Conservation (phyloP, 2,888 invertebrate species). For the Hydriomena furcata region DNA sequence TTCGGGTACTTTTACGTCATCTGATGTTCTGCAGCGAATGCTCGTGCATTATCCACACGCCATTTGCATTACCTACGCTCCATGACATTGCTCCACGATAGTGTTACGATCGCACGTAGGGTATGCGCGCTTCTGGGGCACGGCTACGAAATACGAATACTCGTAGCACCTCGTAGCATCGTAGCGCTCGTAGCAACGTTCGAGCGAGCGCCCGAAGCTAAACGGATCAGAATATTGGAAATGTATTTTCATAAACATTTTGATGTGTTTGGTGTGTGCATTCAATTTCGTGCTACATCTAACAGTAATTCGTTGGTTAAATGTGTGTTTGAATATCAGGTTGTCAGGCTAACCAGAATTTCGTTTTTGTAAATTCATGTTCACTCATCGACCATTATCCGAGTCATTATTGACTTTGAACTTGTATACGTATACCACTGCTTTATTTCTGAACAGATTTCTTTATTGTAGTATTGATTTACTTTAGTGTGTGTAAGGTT, state of each 20-base stretch:
- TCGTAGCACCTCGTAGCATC: constrained; percentile 19
- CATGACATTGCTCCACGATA: constrained; percentile 39
- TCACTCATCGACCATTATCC: constrained; percentile 22
- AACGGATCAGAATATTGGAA: constrained; percentile 29
- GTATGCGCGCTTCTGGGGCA: constrained; percentile 11
- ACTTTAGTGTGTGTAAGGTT: not conserved
- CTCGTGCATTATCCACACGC: constrained; percentile 73
- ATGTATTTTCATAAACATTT: constrained; percentile 26
- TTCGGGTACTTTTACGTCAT: constrained; percentile 23
- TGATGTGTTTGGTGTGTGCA: constrained; percentile 5
- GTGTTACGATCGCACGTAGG: constrained; percentile 30
- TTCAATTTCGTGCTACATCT: constrained; percentile 4
- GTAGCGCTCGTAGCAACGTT: not conserved
- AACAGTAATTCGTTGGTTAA: constrained; percentile 11
- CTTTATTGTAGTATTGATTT: not conserved
- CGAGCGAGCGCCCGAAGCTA: constrained; percentile 17
- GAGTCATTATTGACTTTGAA: constrained; percentile 19
- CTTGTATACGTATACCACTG: not conserved
- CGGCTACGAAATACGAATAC: constrained; percentile 16
- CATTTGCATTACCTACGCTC: constrained; percentile 56
- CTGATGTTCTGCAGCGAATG: constrained; percentile 32
- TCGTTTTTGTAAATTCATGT: constrained; percentile 8
- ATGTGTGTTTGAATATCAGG: too few relatives aligned
- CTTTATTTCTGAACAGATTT: not conserved
- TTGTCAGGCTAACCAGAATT: too few relatives aligned